A percentile compares a stretch with the other conserved stretches of the same genome.
Evolutionary conservation across 2,113 vertebrate genomes (phyloP).

Genomic region (Odobenus rosmarus): DNA sequence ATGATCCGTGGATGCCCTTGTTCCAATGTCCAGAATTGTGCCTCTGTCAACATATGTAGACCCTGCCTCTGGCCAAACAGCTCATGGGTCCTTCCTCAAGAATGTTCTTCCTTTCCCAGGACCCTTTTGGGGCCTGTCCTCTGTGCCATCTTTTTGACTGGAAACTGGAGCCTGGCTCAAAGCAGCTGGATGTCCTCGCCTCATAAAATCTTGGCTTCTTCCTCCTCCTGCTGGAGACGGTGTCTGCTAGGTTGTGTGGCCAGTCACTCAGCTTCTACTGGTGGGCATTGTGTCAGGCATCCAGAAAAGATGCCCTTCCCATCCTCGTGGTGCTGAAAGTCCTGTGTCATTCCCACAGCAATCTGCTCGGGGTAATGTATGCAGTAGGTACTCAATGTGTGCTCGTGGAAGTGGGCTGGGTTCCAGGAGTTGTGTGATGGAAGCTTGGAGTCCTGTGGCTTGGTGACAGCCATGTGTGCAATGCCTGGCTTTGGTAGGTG

Average conservation of each 20-base stretch:
- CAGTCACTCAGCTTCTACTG: not conserved
- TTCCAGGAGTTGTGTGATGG: not conserved
- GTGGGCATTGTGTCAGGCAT: no score
- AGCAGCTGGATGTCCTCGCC: not conserved
- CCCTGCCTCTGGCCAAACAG: not conserved
- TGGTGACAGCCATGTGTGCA: not conserved
- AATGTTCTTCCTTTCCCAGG: not conserved
- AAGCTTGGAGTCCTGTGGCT: not conserved
- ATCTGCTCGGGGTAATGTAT: not conserved
- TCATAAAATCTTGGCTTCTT: no score
- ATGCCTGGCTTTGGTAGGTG: not conserved
- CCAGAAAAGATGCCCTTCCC: not conserved
- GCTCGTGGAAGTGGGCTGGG: not conserved
- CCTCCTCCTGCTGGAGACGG: not conserved
- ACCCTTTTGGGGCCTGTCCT: not conserved
- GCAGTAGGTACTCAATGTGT: not conserved
- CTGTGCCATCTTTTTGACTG: not conserved
- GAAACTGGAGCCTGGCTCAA: not conserved
- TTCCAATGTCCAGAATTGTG: rapidly evolving
- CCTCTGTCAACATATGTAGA: rapidly evolving
- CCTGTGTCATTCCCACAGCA: not conserved
- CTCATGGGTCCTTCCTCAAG: not conserved
- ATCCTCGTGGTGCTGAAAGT: rapidly evolving
- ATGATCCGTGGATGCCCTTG: not conserved
- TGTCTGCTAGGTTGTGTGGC: not conserved